Evolutionary conservation across 2,113 vertebrate species (phyloP).

Genomic region (Tor tambroides): DNA sequence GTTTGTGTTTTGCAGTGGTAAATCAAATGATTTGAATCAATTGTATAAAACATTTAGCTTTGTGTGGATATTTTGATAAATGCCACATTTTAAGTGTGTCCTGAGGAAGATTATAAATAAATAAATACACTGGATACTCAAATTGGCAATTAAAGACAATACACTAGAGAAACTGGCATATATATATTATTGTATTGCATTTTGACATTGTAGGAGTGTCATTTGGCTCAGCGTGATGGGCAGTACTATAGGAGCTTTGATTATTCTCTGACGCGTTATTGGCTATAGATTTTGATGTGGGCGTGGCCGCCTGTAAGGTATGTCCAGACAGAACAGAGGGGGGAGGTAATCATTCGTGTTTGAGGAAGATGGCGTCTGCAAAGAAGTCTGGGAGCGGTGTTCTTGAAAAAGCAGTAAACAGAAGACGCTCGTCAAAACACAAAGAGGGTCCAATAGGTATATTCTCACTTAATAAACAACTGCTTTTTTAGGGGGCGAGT

Average conservation of each 20-base stretch:
- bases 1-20: background rate
- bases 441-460: slow-evolving; percentile 77
- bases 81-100: background rate
- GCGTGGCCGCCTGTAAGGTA: slow-evolving; percentile 62
- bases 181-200: background rate
- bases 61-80: background rate
- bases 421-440: slow-evolving; percentile 70
- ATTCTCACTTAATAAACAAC: slow-evolving; percentile 32
- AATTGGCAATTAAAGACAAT: background rate
- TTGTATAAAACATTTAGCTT: background rate
- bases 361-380: slow-evolving; percentile 76
- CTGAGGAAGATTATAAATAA: background rate
- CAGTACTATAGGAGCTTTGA: slow-evolving; percentile 54
- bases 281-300: slow-evolving; percentile 42
- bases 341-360: slow-evolving; percentile 60
- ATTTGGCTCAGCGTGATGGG: too few relatives aligned
- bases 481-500: background rate
- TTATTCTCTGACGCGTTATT: slow-evolving; percentile 37
- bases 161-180: background rate
- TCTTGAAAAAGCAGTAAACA: slow-evolving; percentile 71
- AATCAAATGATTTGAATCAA: background rate
- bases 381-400: slow-evolving; percentile 67
- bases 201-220: slow-evolving; percentile 5
- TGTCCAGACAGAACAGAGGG: slow-evolving; percentile 53
- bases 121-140: background rate